phyloP scores from a whole-genome alignment of 2,797 vertebrate species.

The Triplophysa yarkandensis region DNA sequence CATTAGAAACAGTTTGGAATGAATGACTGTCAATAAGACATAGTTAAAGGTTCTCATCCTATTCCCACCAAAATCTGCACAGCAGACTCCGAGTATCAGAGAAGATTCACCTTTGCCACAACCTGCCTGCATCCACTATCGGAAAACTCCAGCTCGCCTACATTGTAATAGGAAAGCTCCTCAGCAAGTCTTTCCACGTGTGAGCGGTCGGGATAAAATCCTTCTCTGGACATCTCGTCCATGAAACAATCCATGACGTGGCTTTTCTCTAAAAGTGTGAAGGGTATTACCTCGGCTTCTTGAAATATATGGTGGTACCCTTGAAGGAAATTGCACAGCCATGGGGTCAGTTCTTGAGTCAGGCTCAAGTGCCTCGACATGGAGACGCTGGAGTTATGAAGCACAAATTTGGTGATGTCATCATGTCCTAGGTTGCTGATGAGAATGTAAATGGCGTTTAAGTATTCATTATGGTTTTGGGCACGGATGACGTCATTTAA shows the following conservation, averaged over 20 bases:
- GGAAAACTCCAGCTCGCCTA: slow-evolving; percentile 80
- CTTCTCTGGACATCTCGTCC: slow-evolving; percentile 91
- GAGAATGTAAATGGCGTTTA: slow-evolving; percentile 90
- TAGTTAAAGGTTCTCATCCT: neutral
- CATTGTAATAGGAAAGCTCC: slow-evolving; percentile 84
- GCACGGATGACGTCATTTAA: slow-evolving; percentile 76
- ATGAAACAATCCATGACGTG: slow-evolving; percentile 88
- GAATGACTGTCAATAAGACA: neutral
- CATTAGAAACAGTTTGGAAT: neutral
- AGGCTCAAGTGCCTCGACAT: slow-evolving; percentile 49
- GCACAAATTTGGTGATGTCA: slow-evolving; percentile 84
- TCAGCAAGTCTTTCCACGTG: slow-evolving; percentile 82
- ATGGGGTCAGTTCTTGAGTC: slow-evolving; percentile 72
- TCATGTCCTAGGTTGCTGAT: slow-evolving; percentile 84
- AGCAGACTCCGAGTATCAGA: slow-evolving; percentile 68
- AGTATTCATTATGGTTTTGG: slow-evolving; percentile 83
- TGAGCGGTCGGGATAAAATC: slow-evolving; percentile 86
- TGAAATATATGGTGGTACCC: slow-evolving; percentile 82
- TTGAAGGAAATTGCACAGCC: slow-evolving; percentile 69
- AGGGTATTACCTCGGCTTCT: slow-evolving; percentile 78
- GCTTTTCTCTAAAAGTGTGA: slow-evolving; percentile 84
- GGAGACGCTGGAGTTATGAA: slow-evolving; percentile 77
- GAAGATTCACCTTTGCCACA: slow-evolving; percentile 87
- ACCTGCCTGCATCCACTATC: slow-evolving; percentile 91
- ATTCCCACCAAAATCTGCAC: slow-evolving; percentile 4